These are phyloP conservation scores for Batillaria attramentaria DNA, from an alignment of 1,140 invertebrate species.

Conservation along the genomic window DNA sequence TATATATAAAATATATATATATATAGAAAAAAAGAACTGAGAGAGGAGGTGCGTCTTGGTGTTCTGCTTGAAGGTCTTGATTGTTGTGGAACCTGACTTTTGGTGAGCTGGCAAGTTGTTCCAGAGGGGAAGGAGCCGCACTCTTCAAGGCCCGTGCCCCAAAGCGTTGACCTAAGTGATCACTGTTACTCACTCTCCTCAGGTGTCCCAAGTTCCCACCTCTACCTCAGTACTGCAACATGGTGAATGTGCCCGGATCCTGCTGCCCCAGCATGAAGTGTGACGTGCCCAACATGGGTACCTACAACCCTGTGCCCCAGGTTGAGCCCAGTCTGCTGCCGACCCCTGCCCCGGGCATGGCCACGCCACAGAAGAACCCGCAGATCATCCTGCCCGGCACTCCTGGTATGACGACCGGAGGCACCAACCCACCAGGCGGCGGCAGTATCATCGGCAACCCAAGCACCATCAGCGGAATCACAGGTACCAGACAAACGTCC, in stretches of 20 bases:
- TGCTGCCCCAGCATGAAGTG: slow-evolving; percentile 48
- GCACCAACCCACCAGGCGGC: slow-evolving; percentile 33
- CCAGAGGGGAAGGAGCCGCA: no score
- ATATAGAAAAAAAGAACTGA: no score
- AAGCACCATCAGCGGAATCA: slow-evolving; percentile 32
- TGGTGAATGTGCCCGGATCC: slow-evolving; percentile 44
- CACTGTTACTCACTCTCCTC: no score
- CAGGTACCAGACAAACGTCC: no score
- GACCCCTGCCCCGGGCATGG: slow-evolving; percentile 37
- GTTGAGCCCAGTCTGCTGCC: slow-evolving; percentile 41
- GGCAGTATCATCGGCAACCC: slow-evolving; percentile 34
- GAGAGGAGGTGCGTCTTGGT: no score
- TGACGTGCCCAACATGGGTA: slow-evolving; percentile 42
- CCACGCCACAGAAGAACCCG: slow-evolving; percentile 34
- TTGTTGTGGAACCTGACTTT: no score
- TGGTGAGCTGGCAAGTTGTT: no score
- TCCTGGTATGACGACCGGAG: slow-evolving; percentile 33
- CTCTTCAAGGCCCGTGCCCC: no score
- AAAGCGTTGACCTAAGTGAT: no score
- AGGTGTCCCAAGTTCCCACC: slow-evolving; percentile 47
- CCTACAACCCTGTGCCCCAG: slow-evolving; percentile 42
- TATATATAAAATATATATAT: no score
- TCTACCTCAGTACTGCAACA: slow-evolving; percentile 44
- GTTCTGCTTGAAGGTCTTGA: no score
- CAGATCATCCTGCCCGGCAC: slow-evolving; percentile 31